Evolutionary conservation across 1,140 invertebrate genomes (phyloP).

Genomic region (Andrena cerasifolii): DNA sequence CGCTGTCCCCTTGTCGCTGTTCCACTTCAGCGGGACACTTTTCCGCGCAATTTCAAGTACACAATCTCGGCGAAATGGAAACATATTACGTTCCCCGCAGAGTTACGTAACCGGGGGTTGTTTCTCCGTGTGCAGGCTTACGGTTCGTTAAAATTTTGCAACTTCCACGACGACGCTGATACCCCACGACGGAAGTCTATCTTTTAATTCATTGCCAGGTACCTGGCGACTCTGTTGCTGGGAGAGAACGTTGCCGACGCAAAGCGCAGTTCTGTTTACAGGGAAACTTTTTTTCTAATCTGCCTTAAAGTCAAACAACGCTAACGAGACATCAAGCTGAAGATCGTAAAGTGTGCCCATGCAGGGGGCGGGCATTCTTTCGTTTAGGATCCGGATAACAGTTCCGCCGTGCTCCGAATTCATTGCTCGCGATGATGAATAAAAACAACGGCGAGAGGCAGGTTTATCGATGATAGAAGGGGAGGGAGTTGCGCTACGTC

Average conservation of each 20-base stretch:
- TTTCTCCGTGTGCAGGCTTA: too few relatives aligned
- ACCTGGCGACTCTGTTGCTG: neutral
- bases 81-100: neutral
- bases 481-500: neutral
- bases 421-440: neutral
- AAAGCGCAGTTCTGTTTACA: neutral
- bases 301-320: neutral
- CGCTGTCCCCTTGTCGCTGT: neutral
- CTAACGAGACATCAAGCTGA: neutral
- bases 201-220: neutral
- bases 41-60: conserved; percentile 1
- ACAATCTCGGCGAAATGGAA: neutral
- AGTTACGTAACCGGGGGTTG: neutral
- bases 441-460: neutral
- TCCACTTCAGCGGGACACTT: neutral
- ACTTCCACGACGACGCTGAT: neutral
- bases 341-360: neutral
- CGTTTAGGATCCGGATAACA: neutral
- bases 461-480: conserved; percentile 31
- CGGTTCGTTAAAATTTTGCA: too few relatives aligned
- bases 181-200: neutral
- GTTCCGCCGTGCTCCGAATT: neutral
- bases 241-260: neutral
- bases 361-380: neutral
- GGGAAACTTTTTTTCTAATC: neutral